Evolutionary conservation across 2,113 vertebrate species (phyloP), one percentile per base, ranked within the genome.

Genomic region (Cettia cetti): DNA sequence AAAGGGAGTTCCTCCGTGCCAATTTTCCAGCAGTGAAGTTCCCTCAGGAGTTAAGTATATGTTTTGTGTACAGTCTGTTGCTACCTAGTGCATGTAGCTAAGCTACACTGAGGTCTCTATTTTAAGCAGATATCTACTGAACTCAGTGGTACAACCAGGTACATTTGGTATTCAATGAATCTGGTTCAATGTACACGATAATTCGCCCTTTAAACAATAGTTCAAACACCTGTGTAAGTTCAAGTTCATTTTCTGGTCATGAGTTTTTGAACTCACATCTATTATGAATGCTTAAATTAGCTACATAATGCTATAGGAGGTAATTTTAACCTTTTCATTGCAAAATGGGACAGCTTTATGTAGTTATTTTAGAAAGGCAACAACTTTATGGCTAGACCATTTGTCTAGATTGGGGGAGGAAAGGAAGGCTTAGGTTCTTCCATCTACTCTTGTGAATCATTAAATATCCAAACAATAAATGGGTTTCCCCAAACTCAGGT

Each of bases 51-150:
- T 78, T 52, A 59, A 92, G 77, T 31, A 39, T 40, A 28, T 94
- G 92, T 95, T 96, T 92, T 92, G 92, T 90, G 80, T 94, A 92
- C 61, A 81, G 52, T n/a, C 47, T 74, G 92, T 96, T 96, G 86
- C 82, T 95, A 68, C 76, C 39, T 89, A 70, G 60, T 19, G 49
- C 47, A 49, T 0, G 64, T 89, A 95, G 69, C 92, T 96, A 92
- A 94, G 86, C 77, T 92, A 86, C 82, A n/a, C 0, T n/a, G 76
- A 78, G 86, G 35, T 31, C 75, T 89, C 77, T 70, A 15, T 81
- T 96, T 74, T 70, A 83, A 78, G 72, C 54, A 86, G 66, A 26
- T 77, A n/a, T 33, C 47, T 66, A 4, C 47, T 54, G 54, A 94
- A 56, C 27, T 70, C 15, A 22, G 30, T 45, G 39, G 8, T 66